Evolutionary conservation across 2,888 invertebrate species (phyloP).

Genomic region (Chrysolina oricalcia): DNA sequence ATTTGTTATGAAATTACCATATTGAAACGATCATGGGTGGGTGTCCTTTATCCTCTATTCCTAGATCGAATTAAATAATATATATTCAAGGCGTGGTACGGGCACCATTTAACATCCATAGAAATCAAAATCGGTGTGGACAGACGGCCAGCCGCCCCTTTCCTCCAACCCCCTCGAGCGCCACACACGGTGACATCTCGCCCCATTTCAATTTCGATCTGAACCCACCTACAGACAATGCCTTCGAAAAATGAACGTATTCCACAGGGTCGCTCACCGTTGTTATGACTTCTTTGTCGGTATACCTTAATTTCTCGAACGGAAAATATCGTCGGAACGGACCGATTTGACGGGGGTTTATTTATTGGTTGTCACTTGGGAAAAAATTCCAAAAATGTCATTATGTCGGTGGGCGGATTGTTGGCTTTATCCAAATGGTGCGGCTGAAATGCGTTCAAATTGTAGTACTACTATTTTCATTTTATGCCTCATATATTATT

Average conservation of each 20-base stretch:
- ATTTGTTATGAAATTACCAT: constrained; percentile 11
- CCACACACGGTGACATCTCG: constrained; percentile 46
- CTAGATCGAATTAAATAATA: constrained; percentile 7
- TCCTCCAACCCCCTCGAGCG: constrained; percentile 26
- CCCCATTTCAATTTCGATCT: constrained; percentile 30
- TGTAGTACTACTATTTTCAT: neutral
- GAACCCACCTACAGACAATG: constrained; percentile 30
- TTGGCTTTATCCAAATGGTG: constrained; percentile 41
- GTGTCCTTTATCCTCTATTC: neutral
- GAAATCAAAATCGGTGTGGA: constrained; percentile 25
- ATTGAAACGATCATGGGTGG: constrained; percentile 1
- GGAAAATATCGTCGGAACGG: constrained; percentile 15
- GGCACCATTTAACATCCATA: constrained; percentile 14
- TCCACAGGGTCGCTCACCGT: constrained; percentile 24
- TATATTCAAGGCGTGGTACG: constrained; percentile 26
- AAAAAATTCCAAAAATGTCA: constrained; percentile 56
- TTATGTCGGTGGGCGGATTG: constrained; percentile 53
- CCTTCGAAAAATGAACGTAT: constrained; percentile 29
- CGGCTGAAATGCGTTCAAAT: constrained; percentile 33
- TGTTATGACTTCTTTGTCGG: constrained; percentile 49
- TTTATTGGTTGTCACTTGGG: constrained; percentile 42
- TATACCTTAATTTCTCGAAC: constrained; percentile 34
- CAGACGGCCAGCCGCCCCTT: constrained; percentile 21
- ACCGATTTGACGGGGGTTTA: constrained; percentile 36
- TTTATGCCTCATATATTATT: constrained; percentile 13